Evolutionary conservation across 2,888 invertebrate genomes (phyloP).

Genomic region (Trypoxylon attenuatum): DNA sequence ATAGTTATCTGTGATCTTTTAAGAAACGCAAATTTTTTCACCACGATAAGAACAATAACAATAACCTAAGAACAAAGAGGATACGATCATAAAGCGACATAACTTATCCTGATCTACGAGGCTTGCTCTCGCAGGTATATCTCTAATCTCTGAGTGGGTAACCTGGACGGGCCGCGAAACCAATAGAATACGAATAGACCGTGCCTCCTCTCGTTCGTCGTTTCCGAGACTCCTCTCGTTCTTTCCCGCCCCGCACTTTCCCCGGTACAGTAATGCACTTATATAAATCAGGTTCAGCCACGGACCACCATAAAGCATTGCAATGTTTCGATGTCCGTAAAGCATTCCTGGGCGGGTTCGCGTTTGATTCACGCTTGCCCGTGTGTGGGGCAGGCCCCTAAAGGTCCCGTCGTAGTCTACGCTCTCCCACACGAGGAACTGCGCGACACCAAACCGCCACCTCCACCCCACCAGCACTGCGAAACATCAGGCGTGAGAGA

Average conservation of each 20-base stretch:
- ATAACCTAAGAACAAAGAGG: slow-evolving; percentile 1
- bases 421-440: slow-evolving; percentile 48
- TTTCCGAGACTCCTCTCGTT: neutral
- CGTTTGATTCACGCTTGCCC: slow-evolving; percentile 72
- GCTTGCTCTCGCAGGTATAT: slow-evolving; percentile 14
- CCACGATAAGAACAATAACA: neutral
- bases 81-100: slow-evolving; percentile 26
- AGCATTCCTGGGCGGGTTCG: slow-evolving; percentile 73
- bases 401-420: slow-evolving; percentile 41
- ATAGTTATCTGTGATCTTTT: no score
- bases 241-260: slow-evolving; percentile 47
- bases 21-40: no score
- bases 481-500: slow-evolving; percentile 71
- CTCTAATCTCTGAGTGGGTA: slow-evolving; percentile 35
- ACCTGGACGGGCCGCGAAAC: slow-evolving; percentile 34
- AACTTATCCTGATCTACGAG: slow-evolving; percentile 28
- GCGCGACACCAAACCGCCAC: neutral
- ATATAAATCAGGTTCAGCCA: slow-evolving; percentile 75
- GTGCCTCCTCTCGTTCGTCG: neutral
- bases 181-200: slow-evolving; percentile 49
- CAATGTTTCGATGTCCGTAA: slow-evolving; percentile 74
- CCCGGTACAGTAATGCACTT: slow-evolving; percentile 73
- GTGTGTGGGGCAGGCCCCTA: slow-evolving; percentile 65
- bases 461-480: slow-evolving; percentile 30
- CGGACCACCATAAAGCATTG: slow-evolving; percentile 75